Evolutionary conservation across 2,113 vertebrate genomes (phyloP), one percentile per base, ranked within the genome.

Genomic region (Aldabrachelys gigantea): DNA sequence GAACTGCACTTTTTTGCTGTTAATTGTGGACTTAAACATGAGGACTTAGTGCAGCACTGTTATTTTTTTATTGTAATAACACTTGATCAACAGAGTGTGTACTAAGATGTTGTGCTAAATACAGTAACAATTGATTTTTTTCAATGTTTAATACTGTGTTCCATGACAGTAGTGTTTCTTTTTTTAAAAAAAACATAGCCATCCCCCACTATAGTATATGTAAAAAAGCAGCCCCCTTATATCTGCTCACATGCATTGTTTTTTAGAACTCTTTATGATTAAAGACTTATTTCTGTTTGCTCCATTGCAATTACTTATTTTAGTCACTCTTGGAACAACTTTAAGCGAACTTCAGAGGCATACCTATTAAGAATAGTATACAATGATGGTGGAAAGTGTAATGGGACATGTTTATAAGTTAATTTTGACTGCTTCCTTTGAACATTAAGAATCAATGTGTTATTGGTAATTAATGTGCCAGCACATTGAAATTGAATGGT

Each of bases 11-110:
- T 96, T 89, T 93, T 85, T 94, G 87, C 94, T 96, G 85, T 91
- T 97, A 97, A 98, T 98, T 98, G 92, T 96, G 80, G 84, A 75
- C 92, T 97, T 98, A 96, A 98, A 95, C 84, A 92, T 94, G 91
- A 96, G 94, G 62, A 89, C 84, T 93, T 75, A 85, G 31, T 95
- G 91, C 89, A 91, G 88, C 79, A 52, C 38, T 41, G 38, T 89
- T 91, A 93, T 89, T 44, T 82, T 93, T 86, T 95, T 96, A 44
- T 89, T 95, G 56, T 84, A 94, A 85, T 93, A 91, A 90, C 88
- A 91, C 80, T 96, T 93, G 84, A 89, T 95, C 92, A 93, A 75
- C 91, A 86, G 13, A 81, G 12, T 96, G 22, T 93, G 87, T 96
- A 89, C 92, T 80, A 95, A 91, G 87, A 80, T 85, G 88, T 59